phyloP scores from a whole-genome alignment of 2,113 vertebrate genomes.

The Sphaerodactylus townsendi region DNA sequence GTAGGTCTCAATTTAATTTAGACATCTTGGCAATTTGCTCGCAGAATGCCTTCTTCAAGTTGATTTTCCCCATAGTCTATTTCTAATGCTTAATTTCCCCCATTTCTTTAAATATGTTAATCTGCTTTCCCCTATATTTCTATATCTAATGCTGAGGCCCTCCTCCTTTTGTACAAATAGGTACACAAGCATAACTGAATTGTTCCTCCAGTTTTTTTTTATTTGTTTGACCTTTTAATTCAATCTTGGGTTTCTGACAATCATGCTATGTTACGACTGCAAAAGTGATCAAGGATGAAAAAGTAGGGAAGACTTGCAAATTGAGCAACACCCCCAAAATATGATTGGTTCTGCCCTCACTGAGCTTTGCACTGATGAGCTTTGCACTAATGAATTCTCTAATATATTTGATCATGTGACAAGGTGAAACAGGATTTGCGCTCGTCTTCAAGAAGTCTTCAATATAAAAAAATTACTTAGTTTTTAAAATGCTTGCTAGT shows the following conservation, averaged over 20 bases:
- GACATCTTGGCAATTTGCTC: not conserved
- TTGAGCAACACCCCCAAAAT: not conserved
- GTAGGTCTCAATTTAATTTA: conserved; percentile 15
- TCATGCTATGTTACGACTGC: not conserved
- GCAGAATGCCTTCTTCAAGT: not conserved
- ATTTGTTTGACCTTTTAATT: not conserved
- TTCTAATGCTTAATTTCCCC: not conserved
- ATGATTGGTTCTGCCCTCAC: not conserved
- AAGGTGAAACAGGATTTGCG: not conserved
- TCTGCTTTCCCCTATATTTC: not conserved
- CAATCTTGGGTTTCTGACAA: not conserved
- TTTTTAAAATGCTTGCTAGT: no score
- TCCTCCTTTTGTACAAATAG: not conserved
- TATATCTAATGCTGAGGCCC: not conserved
- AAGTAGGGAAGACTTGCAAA: not conserved
- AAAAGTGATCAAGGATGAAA: not conserved
- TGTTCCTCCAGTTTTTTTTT: no score
- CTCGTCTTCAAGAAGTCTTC: not conserved
- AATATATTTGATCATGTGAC: not conserved
- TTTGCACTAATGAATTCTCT: not conserved
- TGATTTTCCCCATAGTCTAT: not conserved
- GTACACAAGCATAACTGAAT: not conserved
- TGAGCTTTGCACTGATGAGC: not conserved
- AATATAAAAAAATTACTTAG: no score
- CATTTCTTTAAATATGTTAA: not conserved